These are phyloP conservation scores for Pandemis corylana DNA, from an alignment of 2,888 invertebrate species.

Conservation along the genomic window DNA sequence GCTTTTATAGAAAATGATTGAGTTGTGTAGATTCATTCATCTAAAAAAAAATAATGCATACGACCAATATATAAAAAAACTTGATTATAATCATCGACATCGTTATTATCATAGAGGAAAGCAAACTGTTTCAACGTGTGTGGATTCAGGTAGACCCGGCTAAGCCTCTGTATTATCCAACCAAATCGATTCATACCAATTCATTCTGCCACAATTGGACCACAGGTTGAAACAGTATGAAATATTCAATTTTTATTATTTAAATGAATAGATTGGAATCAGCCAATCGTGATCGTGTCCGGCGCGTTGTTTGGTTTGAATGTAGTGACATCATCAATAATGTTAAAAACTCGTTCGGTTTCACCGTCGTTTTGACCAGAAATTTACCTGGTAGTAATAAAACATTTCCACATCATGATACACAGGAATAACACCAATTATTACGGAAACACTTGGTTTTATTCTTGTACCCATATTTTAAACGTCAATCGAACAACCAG, in stretches of 20 bases:
- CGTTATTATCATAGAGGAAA: neutral
- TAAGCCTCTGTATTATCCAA: neutral
- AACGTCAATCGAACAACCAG: neutral
- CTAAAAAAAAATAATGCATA: too few species aligned
- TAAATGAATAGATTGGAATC: conserved; percentile 68
- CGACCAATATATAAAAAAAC: too few species aligned
- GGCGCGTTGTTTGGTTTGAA: conserved; percentile 70
- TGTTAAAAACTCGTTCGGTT: conserved; percentile 76
- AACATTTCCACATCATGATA: neutral
- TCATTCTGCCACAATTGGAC: conserved; percentile 9
- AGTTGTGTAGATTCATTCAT: too few species aligned
- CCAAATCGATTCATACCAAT: neutral
- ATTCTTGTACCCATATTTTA: neutral
- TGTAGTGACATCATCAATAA: conserved; percentile 76
- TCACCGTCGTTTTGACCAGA: conserved; percentile 67
- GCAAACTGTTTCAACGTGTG: neutral
- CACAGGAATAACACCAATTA: neutral
- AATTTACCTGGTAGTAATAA: conserved; percentile 9
- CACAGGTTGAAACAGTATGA: conserved; percentile 45
- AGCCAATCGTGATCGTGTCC: conserved; percentile 67
- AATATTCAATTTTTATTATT: conserved; percentile 47
- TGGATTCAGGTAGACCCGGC: neutral
- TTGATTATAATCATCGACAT: too few species aligned
- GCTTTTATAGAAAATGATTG: too few species aligned
- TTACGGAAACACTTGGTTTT: neutral